These are phyloP conservation scores for Aldrovandia affinis DNA, from an alignment of 2,797 vertebrate genomes.

Conservation along the genomic window DNA sequence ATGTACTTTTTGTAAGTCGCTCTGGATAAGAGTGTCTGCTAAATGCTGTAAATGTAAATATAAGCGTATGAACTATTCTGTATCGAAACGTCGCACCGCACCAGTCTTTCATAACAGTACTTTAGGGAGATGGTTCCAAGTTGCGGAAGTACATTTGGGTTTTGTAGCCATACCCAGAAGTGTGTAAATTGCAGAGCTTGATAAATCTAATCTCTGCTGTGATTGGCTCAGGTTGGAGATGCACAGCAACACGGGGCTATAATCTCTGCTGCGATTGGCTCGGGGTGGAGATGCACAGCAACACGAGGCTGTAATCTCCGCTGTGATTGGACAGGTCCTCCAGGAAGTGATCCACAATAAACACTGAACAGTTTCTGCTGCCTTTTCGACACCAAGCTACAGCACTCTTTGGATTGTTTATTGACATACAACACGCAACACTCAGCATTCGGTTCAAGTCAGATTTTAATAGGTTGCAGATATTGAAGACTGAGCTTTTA, in stretches of 20 bases:
- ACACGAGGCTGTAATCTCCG: neutral
- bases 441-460: constrained; percentile 21
- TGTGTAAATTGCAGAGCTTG: too few relatives aligned
- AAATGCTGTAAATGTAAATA: too few relatives aligned
- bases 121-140: neutral
- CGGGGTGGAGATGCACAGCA: neutral
- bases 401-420: neutral
- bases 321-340: neutral
- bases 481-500: constrained; percentile 23
- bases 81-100: neutral
- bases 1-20: too few relatives aligned
- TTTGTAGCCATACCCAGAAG: too few relatives aligned
- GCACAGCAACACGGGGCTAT: neutral
- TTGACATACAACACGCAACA: constrained; percentile 23
- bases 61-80: too few relatives aligned
- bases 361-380: neutral
- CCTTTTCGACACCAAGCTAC: neutral
- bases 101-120: neutral
- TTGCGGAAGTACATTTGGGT: too few relatives aligned
- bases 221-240: too few relatives aligned
- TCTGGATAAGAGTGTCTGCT: too few relatives aligned
- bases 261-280: neutral
- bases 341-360: neutral
- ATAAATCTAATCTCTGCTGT: too few relatives aligned
- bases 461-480: constrained; percentile 33